Base-by-base conservation (phyloP, 2,113 vertebrate species). In the Pygoscelis antarcticus region DNA sequence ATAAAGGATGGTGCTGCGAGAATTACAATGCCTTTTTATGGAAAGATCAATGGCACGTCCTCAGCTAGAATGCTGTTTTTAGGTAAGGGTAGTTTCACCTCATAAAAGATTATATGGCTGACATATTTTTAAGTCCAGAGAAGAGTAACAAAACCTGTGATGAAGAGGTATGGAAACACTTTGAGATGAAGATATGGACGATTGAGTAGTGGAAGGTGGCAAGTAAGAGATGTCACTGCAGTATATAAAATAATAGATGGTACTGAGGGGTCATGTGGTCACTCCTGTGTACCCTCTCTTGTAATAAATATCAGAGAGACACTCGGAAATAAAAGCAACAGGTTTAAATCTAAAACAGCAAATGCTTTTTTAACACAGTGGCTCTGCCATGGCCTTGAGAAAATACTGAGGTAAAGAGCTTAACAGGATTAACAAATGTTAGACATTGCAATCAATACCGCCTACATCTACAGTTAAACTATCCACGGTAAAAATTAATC, bases 91-190 rank as follows among this genome's bases (percentile, higher is more conserved):
- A 96, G 93, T 66, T 96, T 94, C 96, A 96, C 94, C 93, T 96
- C 91, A 88, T 97, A 96, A 96, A 97, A 94, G 83, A 80, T 96
- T 96, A 96, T 96, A 96, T 86, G 84, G 78, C 87, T 91, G 82
- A 90, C 84, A 94, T 96, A 96, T 95, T 96, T 96, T 95, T 93
- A 95, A 23, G 18, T 55, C 68, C 51, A 71, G 82, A 75, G 55
- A 95, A 74, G 64, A 88, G 93, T 87, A 95, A 81, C 91, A 94
- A 91, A 94, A 80, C 46, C 64, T 36, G 6, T 90, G 89, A 96
- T 95, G 81, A 95, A 95, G 79, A 93, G 78, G 51, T 91, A 66
- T 71, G 66, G 91, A 77, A 95, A 78, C 58, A 77, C 69, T 95
- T 66, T 66, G 89, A 88, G 91, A 88, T 83, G 68, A 96, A 95